A percentile compares a stretch with the other conserved stretches of the same genome.
Evolutionary conservation across 2,888 invertebrate species (phyloP).

Genomic region (Tanypteryx hageni): DNA sequence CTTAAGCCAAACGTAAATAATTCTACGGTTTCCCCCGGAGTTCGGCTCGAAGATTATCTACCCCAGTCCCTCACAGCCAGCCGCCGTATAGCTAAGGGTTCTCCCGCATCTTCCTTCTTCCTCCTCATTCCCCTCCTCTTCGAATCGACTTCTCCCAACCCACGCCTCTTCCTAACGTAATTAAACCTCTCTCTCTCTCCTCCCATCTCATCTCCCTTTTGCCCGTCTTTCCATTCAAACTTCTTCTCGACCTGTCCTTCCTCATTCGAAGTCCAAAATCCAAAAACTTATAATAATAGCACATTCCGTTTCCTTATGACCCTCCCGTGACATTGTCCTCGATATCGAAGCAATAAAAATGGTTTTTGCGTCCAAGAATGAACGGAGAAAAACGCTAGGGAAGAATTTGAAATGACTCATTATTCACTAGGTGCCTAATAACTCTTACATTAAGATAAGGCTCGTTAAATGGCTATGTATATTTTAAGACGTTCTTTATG

Average conservation of each 20-base stretch:
- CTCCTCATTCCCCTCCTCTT: neutral
- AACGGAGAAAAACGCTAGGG: no score
- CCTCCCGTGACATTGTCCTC: no score
- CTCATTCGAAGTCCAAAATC: neutral
- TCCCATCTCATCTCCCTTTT: neutral
- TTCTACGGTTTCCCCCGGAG: neutral
- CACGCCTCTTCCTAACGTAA: neutral
- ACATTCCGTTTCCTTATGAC: neutral
- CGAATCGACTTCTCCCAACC: neutral
- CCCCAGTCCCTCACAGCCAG: neutral
- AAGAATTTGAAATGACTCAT: no score
- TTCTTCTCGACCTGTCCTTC: neutral
- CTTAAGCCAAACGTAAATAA: no score
- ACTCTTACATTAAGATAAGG: no score
- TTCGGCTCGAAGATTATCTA: neutral
- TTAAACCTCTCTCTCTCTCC: neutral
- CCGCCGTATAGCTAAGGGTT: neutral
- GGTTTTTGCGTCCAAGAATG: no score
- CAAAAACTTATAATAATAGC: neutral
- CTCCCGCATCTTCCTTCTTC: neutral
- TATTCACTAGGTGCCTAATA: no score
- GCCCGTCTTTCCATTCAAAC: neutral
- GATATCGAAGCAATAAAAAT: no score
- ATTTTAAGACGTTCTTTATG: no score
- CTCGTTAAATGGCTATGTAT: no score